A percentile compares a stretch with the other conserved stretches of the same genome.
phyloP scores from a whole-genome alignment of 2,888 invertebrate genomes.

The Lutraria lutraria region DNA sequence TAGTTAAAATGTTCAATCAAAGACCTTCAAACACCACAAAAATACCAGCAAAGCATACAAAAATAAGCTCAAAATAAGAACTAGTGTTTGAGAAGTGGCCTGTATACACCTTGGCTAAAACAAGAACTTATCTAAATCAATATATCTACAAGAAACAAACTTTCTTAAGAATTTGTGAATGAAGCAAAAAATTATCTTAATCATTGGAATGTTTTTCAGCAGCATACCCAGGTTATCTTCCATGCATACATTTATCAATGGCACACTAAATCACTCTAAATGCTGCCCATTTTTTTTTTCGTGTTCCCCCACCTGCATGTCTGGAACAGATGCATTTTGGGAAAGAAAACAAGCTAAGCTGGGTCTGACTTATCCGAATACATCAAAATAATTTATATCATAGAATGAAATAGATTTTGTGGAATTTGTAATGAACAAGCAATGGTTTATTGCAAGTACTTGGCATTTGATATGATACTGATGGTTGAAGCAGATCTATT shows the following conservation, averaged over 20 bases:
- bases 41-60: too few relatives aligned
- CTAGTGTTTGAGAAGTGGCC: not conserved
- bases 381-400: not conserved
- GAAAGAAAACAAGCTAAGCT: not conserved
- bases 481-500: too few relatives aligned
- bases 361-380: not conserved
- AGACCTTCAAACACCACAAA: too few relatives aligned
- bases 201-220: conserved; percentile 1
- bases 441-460: too few relatives aligned
- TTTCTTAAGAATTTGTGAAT: conserved; percentile 13
- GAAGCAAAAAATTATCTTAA: conserved; percentile 8
- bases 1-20: too few relatives aligned
- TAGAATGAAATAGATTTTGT: too few relatives aligned
- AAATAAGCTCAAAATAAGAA: too few relatives aligned
- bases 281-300: not conserved
- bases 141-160: not conserved
- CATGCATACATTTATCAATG: conserved; percentile 17
- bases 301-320: not conserved
- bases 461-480: too few relatives aligned
- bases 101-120: not conserved
- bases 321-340: not conserved
- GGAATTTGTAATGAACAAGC: too few relatives aligned
- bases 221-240: not conserved
- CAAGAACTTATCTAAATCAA: not conserved
- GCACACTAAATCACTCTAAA: not conserved